Base-by-base conservation (phyloP, 2,113 vertebrate genomes). In the Xyrauchen texanus region DNA sequence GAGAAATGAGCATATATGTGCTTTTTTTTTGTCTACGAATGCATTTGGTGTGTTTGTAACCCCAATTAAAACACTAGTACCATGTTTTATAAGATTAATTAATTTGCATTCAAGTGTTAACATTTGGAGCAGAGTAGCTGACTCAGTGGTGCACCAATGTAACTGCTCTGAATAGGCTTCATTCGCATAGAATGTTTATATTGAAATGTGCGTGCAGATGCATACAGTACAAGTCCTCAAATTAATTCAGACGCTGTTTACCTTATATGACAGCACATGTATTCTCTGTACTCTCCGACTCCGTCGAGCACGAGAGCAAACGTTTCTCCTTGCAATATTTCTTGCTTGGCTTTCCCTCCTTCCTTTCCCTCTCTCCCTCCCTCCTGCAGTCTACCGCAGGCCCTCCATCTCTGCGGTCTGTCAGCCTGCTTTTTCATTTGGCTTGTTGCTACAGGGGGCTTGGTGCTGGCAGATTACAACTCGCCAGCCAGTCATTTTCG, bases 401-500 rank as follows among this genome's bases (percentile, higher is more conserved):
- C 90, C 87, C 88, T 93, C 90, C 92, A 93, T 94, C 93, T 92
- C 91, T 88, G 85, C 52, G 88, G 90, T 90, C 92, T 90, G 60
- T 91, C 91, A 90, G 89, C 91, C 85, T 90, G 86, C 82, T 92
- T 91, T 91, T 92, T 91, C 87, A 86, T 89, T 89, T 82, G 89
- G 90, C 87, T 75, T 90, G 91, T 92, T 93, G 94, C 92, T 93
- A 83, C 91, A 89, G 92, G 90, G 91, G 91, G 90, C 91, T 91
- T 76, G 77, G 82, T 82, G 83, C 92, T 92, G 92, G 93, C 94
- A 94, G 93, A 93, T 95, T 90, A 92, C 94, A 95, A 90, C 90
- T 84, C 91, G 90, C 91, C 93, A 95, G 92, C 93, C 90, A 90
- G 90, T 95, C 90, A 88, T 93, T 94, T 95, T 95, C 88, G 86